Percentiles rank a stretch among this genome's conserved stretches.
Conservation (phyloP, 2,113 vertebrate species). For the Aplodontia rufa region DNA sequence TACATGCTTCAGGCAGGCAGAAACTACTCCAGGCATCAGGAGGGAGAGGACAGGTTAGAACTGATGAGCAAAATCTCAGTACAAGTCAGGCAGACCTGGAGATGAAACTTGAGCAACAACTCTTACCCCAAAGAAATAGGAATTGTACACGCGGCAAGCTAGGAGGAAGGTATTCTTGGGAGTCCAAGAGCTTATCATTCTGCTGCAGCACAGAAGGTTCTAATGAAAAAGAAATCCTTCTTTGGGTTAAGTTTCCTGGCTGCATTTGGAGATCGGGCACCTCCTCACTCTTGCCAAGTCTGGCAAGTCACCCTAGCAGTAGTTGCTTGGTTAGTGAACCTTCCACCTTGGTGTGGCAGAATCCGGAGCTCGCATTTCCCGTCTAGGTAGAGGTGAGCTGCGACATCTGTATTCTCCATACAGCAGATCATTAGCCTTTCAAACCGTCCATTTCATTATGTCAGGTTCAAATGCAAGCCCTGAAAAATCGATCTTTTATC, state of each 20-base stretch:
- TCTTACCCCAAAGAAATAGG: background rate
- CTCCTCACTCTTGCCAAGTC: background rate
- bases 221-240: background rate
- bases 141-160: fast-evolving
- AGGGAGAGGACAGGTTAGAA: background rate
- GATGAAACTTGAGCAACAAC: background rate
- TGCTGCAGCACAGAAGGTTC: background rate
- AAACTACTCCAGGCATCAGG: background rate
- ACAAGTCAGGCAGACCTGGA: background rate
- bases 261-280: background rate
- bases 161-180: background rate
- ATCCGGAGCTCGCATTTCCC: background rate
- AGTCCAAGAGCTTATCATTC: background rate
- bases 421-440: background rate
- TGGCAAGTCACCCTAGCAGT: too few species aligned
- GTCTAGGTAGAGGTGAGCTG: background rate
- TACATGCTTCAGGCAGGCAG: background rate
- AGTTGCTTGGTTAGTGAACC: background rate
- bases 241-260: too few species aligned
- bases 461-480: background rate
- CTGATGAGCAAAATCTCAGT: background rate
- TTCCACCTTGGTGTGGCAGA: background rate
- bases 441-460: background rate
- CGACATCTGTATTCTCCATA: background rate
- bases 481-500: background rate